Evolutionary conservation across 2,888 invertebrate species (phyloP).

Genomic region (Resseliella maxima): DNA sequence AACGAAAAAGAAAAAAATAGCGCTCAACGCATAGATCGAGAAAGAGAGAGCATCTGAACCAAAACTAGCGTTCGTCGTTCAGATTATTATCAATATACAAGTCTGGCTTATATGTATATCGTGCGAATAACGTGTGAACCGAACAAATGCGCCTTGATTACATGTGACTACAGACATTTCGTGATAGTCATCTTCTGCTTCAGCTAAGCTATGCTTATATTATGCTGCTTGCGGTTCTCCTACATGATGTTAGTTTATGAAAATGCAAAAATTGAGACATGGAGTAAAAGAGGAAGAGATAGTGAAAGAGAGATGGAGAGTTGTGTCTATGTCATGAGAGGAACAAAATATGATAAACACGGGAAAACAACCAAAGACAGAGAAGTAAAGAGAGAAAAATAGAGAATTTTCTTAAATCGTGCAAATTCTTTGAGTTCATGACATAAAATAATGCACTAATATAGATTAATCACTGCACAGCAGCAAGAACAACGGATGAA

Average conservation of each 20-base stretch:
- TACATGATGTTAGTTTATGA: too few relatives aligned
- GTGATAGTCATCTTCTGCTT: neutral
- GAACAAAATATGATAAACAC: too few relatives aligned
- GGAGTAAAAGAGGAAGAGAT: too few relatives aligned
- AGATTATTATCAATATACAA: neutral
- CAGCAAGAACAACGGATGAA: neutral
- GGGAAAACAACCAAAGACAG: too few relatives aligned
- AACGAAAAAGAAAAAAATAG: neutral
- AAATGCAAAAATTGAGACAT: too few relatives aligned
- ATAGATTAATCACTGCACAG: neutral
- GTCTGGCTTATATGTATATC: neutral
- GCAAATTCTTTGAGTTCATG: neutral
- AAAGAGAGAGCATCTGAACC: neutral
- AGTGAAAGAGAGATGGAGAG: too few relatives aligned
- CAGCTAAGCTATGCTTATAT: neutral
- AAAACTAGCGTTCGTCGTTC: neutral
- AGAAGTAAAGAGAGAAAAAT: too few relatives aligned
- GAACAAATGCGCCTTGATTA: conserved; percentile 10
- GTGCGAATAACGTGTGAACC: neutral
- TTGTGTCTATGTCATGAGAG: too few relatives aligned
- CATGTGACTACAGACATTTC: neutral
- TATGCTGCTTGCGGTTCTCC: neutral
- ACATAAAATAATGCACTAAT: conserved; percentile 4
- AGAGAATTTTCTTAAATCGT: neutral
- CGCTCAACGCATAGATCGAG: neutral